Conservation (phyloP, 2,113 vertebrate genomes). For the Gallinago media region DNA sequence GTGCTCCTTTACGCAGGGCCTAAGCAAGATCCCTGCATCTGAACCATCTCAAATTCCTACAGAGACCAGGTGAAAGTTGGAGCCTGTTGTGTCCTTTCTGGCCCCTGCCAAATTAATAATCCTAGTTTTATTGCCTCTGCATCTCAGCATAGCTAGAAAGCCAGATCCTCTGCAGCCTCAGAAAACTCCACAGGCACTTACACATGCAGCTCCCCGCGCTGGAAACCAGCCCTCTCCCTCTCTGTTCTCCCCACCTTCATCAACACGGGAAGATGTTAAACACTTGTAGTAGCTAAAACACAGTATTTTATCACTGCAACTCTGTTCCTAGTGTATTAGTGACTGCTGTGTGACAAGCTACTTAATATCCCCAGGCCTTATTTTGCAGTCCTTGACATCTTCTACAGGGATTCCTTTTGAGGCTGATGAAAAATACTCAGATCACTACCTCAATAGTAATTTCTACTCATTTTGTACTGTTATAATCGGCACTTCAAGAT, state of each 20-base stretch:
- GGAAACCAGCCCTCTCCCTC: not conserved
- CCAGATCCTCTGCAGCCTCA: not conserved
- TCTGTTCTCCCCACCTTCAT: not conserved
- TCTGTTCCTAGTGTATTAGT: not conserved
- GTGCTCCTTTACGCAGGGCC: not conserved
- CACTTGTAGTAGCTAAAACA: not conserved
- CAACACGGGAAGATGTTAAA: not conserved
- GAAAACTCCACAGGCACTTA: not conserved
- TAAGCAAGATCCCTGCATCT: not conserved
- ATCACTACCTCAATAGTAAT: not conserved
- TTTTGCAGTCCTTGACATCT: not conserved
- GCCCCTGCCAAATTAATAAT: not conserved
- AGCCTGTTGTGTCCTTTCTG: not conserved
- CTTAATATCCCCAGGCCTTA: not conserved
- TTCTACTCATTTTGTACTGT: not conserved
- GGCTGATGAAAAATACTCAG: not conserved
- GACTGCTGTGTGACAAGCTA: not conserved
- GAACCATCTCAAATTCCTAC: not conserved
- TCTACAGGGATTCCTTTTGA: not conserved
- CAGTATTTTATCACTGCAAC: not conserved
- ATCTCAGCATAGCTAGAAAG: not conserved
- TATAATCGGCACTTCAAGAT: not conserved
- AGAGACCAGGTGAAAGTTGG: not conserved
- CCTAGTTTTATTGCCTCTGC: not conserved
- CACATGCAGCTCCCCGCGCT: rapidly evolving